Conservation (phyloP, 1,140 invertebrate species). For the Drosophila nigromelanica region DNA sequence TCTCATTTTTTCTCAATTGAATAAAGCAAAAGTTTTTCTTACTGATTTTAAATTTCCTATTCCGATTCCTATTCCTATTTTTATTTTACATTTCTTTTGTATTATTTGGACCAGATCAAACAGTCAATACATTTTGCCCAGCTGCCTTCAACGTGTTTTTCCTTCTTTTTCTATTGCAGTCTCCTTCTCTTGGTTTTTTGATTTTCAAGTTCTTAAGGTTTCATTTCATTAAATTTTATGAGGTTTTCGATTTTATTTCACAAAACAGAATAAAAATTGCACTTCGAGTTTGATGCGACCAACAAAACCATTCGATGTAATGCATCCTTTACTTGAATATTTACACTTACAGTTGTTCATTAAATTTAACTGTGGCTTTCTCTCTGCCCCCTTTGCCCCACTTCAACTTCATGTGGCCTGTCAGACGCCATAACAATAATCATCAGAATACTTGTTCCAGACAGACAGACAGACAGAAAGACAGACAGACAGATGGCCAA, state of each 20-base stretch:
- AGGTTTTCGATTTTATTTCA: slow-evolving; percentile 50
- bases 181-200: too few relatives aligned
- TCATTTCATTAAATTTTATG: slow-evolving; percentile 74
- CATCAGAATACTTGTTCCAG: slow-evolving; percentile 12
- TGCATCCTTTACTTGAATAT: slow-evolving; percentile 22
- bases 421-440: slow-evolving; percentile 42
- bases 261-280: slow-evolving; percentile 5
- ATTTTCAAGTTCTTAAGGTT: slow-evolving; percentile 42
- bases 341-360: slow-evolving; percentile 39
- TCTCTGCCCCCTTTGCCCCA: neutral
- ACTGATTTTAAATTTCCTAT: too few relatives aligned
- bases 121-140: too few relatives aligned
- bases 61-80: too few relatives aligned
- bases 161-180: neutral
- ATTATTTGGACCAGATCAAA: too few relatives aligned
- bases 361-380: slow-evolving; percentile 12
- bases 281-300: slow-evolving; percentile 8
- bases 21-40: too few relatives aligned
- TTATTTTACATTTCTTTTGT: too few relatives aligned
- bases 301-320: slow-evolving; percentile 15
- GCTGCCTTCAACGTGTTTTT: neutral
- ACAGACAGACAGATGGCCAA: slow-evolving; percentile 14
- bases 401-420: neutral
- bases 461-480: slow-evolving; percentile 11
- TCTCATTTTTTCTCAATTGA: too few relatives aligned